Percentiles rank a stretch among this genome's conserved stretches.
Conservation (phyloP, 2,797 vertebrate species). For the Eptatretus atami region DNA sequence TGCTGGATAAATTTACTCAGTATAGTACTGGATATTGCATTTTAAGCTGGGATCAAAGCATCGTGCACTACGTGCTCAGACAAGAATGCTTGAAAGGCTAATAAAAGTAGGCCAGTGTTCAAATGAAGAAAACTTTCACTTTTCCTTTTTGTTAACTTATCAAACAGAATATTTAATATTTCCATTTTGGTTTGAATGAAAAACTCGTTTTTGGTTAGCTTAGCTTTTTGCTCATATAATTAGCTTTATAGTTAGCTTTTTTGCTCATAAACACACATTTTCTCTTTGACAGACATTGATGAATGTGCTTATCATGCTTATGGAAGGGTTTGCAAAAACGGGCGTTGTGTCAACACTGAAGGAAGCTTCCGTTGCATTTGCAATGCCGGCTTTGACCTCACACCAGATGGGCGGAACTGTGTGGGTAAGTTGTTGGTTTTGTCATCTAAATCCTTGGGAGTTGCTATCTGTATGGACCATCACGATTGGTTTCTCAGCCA, state of each 20-base stretch:
- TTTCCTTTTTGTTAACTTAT: no score
- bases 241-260: neutral
- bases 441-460: neutral
- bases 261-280: neutral
- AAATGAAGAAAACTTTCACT: no score
- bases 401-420: constrained; percentile 73
- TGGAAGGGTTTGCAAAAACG: constrained; percentile 67
- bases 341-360: constrained; percentile 83
- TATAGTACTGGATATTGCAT: no score
- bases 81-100: no score
- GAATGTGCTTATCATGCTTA: constrained; percentile 36
- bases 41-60: no score
- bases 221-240: no score
- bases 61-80: no score
- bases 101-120: no score
- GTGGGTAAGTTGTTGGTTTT: constrained; percentile 29
- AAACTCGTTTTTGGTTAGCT: no score
- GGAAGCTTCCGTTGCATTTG: constrained; percentile 98
- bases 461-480: neutral
- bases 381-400: constrained; percentile 83
- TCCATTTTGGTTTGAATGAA: no score
- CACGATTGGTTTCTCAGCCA: neutral
- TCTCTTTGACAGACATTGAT: constrained; percentile 39
- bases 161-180: no score
- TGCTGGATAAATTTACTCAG: no score